Percentiles rank a stretch among this genome's conserved stretches.
These are phyloP conservation scores for Platycheirus rosarum DNA, from an alignment of 2,888 invertebrate genomes.

Conservation along the genomic window DNA sequence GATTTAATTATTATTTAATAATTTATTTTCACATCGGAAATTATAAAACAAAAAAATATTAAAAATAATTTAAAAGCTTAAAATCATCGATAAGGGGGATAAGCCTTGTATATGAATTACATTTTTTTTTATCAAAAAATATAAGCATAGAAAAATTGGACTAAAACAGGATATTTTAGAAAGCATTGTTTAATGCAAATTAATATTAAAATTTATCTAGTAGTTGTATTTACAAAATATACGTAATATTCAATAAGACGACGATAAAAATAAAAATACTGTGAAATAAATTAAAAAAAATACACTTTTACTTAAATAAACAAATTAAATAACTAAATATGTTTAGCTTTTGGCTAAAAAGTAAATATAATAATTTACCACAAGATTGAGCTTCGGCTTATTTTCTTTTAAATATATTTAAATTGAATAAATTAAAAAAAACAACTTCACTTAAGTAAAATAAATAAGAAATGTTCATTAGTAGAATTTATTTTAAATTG, in stretches of 20 bases:
- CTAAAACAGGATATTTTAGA: constrained; percentile 70
- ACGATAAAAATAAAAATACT: constrained; percentile 43
- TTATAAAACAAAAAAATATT: constrained; percentile 25
- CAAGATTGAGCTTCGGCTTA: constrained; percentile 45
- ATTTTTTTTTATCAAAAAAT: constrained; percentile 11
- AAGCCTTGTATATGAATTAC: constrained; percentile 33
- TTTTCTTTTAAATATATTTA: constrained; percentile 12
- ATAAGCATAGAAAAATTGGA: constrained; percentile 60
- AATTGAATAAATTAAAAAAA: too few species aligned
- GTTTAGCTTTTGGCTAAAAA: constrained; percentile 34
- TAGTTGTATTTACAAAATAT: constrained; percentile 69
- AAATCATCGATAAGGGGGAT: constrained; percentile 15
- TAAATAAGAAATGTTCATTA: constrained; percentile 29
- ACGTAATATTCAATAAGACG: constrained; percentile 43
- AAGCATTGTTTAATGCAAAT: constrained; percentile 33
- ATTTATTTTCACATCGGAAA: constrained; percentile 43
- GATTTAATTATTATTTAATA: constrained; percentile 77
- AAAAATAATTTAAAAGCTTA: constrained; percentile 49
- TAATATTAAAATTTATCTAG: constrained; percentile 36
- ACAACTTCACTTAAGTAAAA: constrained; percentile 13
- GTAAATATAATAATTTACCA: constrained; percentile 24
- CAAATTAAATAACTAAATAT: constrained; percentile 18
- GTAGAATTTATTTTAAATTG: constrained; percentile 35
- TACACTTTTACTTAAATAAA: constrained; percentile 32
- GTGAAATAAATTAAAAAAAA: constrained; percentile 50